phyloP scores from a whole-genome alignment of 2,113 vertebrate genomes.

The Vicugna pacos region DNA sequence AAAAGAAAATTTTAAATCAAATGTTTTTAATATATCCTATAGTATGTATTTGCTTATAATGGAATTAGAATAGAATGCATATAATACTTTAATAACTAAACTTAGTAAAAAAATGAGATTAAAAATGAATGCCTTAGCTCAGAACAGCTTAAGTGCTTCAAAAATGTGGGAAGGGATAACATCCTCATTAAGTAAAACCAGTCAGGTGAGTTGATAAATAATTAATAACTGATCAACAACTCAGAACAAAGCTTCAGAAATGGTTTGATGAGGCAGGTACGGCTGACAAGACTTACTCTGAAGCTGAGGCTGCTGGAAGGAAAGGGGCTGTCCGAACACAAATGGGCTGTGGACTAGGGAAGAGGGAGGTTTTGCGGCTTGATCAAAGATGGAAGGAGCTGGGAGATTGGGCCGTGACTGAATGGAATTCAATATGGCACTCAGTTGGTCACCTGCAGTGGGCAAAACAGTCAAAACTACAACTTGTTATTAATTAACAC shows the following conservation, averaged over 20 bases:
- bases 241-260: slow-evolving; percentile 88
- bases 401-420: slow-evolving; percentile 99
- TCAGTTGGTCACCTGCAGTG: slow-evolving; percentile 99
- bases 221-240: slow-evolving; percentile 83
- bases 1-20: slow-evolving; percentile 35
- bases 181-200: slow-evolving; percentile 76
- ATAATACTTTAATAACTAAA: slow-evolving; percentile 51
- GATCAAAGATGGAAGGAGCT: slow-evolving; percentile 99
- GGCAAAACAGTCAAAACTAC: slow-evolving; percentile 99
- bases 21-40: slow-evolving; percentile 35
- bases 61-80: slow-evolving; percentile 50
- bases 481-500: slow-evolving; percentile 92
- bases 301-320: slow-evolving; percentile 99
- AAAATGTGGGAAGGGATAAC: slow-evolving; percentile 81
- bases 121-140: slow-evolving; percentile 73
- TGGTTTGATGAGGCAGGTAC: slow-evolving; percentile 88
- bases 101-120: slow-evolving; percentile 58
- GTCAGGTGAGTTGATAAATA: slow-evolving; percentile 78
- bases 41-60: slow-evolving; percentile 36
- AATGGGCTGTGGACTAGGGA: slow-evolving; percentile 99
- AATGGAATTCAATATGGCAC: slow-evolving; percentile 99
- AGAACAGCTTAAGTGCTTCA: slow-evolving; percentile 79
- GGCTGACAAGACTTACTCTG: slow-evolving; percentile 99
- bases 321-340: slow-evolving; percentile 99
- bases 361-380: slow-evolving; percentile 98